A percentile compares a stretch with the other conserved stretches of the same genome.
Conservation (phyloP, 2,113 vertebrate species). For the Harpagus bidentatus region DNA sequence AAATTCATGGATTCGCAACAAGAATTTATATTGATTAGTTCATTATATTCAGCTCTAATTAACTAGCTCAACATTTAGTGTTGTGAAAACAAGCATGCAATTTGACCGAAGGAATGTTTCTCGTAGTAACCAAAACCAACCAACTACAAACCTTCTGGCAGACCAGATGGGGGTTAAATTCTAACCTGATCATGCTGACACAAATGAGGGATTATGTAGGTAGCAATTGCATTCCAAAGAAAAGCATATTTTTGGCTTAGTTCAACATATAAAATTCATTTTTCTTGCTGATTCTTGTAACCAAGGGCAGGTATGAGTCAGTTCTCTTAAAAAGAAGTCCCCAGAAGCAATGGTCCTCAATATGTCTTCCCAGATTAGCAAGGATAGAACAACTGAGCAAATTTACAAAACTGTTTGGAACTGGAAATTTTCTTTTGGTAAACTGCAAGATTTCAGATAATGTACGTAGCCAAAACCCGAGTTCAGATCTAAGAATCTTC, state of each 20-base stretch:
- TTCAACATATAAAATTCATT: neutral
- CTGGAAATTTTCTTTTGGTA: neutral
- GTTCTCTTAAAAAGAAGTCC: neutral
- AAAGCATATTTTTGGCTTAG: neutral
- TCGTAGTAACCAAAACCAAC: neutral
- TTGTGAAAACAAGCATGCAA: neutral
- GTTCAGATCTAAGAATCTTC: neutral
- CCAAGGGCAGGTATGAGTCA: neutral
- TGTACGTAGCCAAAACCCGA: neutral
- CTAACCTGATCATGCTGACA: conserved; percentile 1
- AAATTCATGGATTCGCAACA: neutral
- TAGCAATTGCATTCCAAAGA: neutral
- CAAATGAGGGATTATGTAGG: neutral
- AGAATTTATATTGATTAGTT: neutral
- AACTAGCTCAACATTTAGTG: neutral
- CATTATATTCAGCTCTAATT: neutral
- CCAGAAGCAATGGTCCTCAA: neutral
- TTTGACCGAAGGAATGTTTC: neutral
- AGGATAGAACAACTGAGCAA: neutral
- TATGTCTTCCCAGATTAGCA: neutral
- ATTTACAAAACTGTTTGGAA: neutral
- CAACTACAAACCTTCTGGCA: neutral
- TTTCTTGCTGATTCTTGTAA: neutral
- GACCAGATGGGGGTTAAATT: neutral
- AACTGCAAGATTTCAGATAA: neutral